phyloP scores from a whole-genome alignment of 2,113 vertebrate genomes.

The Nycticorax nycticorax region DNA sequence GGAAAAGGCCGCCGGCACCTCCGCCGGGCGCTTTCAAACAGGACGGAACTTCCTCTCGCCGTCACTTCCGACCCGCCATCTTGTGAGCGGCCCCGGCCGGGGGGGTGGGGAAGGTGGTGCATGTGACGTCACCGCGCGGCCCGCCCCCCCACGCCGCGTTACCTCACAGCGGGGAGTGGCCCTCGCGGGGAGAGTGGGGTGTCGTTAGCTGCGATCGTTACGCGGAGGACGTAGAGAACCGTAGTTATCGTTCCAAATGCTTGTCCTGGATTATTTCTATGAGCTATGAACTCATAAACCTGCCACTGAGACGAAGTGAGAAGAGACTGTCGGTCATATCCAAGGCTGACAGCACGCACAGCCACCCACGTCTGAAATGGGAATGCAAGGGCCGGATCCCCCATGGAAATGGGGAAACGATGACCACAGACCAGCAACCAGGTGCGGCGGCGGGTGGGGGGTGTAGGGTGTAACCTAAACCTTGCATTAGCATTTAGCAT shows the following conservation, averaged over 20 bases:
- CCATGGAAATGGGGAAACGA: accelerated
- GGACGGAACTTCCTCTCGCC: slow-evolving; percentile 5
- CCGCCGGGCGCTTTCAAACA: slow-evolving; percentile 55
- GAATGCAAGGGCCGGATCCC: accelerated
- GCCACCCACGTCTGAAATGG: accelerated
- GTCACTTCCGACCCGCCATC: slow-evolving; percentile 49
- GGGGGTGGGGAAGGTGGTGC: too few species aligned
- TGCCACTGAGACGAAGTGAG: accelerated
- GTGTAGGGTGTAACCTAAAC: not conserved
- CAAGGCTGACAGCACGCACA: accelerated
- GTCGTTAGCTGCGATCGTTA: not conserved
- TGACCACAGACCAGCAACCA: accelerated
- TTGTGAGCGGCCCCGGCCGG: accelerated
- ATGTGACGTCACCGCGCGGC: not conserved
- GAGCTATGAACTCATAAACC: not conserved
- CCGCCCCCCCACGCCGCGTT: too few species aligned
- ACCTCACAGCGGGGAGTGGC: too few species aligned
- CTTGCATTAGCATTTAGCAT: not conserved
- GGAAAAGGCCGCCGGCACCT: accelerated
- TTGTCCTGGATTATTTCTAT: accelerated
- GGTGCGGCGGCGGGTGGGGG: accelerated
- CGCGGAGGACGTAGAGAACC: not conserved
- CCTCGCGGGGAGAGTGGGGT: not conserved
- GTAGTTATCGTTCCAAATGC: accelerated
- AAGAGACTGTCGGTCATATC: accelerated